These are phyloP conservation scores for Clanis bilineata DNA, from an alignment of 2,888 invertebrate species.

Conservation along the genomic window DNA sequence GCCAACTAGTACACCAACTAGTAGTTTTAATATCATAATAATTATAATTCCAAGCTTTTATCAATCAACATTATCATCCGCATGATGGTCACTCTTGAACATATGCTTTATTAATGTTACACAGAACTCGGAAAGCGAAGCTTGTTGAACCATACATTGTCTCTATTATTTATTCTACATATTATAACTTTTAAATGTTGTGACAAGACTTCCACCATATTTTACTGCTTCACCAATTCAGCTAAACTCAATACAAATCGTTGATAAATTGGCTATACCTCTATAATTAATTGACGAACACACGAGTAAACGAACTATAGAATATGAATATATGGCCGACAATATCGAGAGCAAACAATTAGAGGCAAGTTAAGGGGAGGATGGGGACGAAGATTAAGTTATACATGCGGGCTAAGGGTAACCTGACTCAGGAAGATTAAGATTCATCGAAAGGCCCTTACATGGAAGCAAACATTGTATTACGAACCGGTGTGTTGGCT, in stretches of 20 bases:
- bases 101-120: too few species aligned
- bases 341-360: slow-evolving; percentile 81
- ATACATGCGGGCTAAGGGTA: slow-evolving; percentile 80
- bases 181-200: too few species aligned
- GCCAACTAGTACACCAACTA: too few species aligned
- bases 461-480: slow-evolving; percentile 79
- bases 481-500: slow-evolving; percentile 72
- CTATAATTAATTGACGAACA: slow-evolving; percentile 38
- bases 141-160: too few species aligned
- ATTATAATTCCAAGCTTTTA: too few species aligned
- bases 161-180: too few species aligned
- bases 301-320: slow-evolving; percentile 37
- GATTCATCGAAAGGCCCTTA: slow-evolving; percentile 79
- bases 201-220: too few species aligned
- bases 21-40: too few species aligned
- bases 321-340: slow-evolving; percentile 71
- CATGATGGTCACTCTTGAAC: too few species aligned
- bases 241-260: not conserved
- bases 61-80: too few species aligned
- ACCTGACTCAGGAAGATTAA: slow-evolving; percentile 79
- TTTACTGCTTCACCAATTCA: too few species aligned
- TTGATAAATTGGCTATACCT: not conserved
- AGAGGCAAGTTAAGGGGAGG: slow-evolving; percentile 70
- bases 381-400: slow-evolving; percentile 76
- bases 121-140: too few species aligned